Evolutionary conservation across 2,888 invertebrate species (phyloP), one percentile per base, ranked within the genome.

Genomic region (Uropetala carovei): DNA sequence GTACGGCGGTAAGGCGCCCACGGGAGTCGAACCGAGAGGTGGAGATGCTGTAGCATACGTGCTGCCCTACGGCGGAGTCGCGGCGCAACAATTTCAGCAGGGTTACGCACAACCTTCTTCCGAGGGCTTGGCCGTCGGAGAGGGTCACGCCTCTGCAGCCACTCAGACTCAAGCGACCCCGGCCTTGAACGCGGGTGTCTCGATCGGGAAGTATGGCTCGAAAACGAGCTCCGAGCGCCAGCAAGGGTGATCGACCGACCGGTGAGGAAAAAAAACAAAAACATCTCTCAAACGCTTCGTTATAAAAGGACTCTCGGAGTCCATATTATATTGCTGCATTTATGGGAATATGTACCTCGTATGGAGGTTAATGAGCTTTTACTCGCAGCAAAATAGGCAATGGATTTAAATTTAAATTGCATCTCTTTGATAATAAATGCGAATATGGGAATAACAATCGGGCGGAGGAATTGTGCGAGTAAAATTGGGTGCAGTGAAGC

Each of bases 201-300:
- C 75, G 68, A 89, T 16, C 89, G 89, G 89, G 64, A 89, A 89
- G 16, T 89, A 64, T 56, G 60, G 30, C 8, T 10, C 89, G 27
- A 89, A 89, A 64, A 60, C 89, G 30, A 27, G 64, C 16, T 43
- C 64, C 43, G 64, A 64, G n/a, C 64, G 64, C 10, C n/a, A n/a
- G 16, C 64, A 89, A 43, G 64, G 89, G 64, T 89, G 89, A 89
- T 43, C 56, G 30, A 18, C 68, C 27, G 64, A 68, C 64, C 89
- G 89, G 60, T 89, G 43, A 60, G 89, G n/a, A 64, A 27, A 27
- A 75, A 13, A 27, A 75, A 27, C 8, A 75, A 27, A 27, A 22
- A 43, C 1, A 43, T 5, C 43, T 3, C 43, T 43, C 43, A 3
- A 27, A 75, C 1, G 4, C 10, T 75, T 75, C 75, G 43, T 43